These are phyloP conservation scores for Sminthopsis crassicaudata DNA, from an alignment of 2,113 vertebrate species.

Conservation along the genomic window DNA sequence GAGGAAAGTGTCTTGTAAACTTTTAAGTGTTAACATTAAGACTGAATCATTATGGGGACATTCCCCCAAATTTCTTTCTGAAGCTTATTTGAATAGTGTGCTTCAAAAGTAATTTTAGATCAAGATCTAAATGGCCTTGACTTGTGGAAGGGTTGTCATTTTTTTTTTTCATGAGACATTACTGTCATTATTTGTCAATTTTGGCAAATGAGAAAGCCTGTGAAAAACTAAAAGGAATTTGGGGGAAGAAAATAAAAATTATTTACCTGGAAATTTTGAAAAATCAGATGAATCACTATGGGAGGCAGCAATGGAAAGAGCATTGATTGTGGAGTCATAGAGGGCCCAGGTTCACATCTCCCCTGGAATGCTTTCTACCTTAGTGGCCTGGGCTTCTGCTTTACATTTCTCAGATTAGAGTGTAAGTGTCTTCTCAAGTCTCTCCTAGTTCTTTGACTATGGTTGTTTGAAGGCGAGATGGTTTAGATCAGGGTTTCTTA, in stretches of 20 bases:
- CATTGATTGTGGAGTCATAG: neutral
- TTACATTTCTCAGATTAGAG: neutral
- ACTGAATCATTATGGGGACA: neutral
- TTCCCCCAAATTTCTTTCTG: neutral
- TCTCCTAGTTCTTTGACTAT: neutral
- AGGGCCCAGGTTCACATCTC: neutral
- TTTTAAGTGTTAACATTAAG: neutral
- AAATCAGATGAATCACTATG: neutral
- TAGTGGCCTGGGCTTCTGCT: neutral
- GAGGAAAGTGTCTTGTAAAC: neutral
- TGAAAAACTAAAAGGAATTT: neutral
- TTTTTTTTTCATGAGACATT: neutral
- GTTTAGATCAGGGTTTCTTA: neutral
- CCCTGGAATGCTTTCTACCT: neutral
- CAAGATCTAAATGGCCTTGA: neutral
- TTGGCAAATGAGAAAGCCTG: neutral
- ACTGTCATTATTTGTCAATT: neutral
- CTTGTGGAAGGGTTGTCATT: neutral
- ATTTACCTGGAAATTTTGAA: neutral
- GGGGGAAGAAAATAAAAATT: neutral
- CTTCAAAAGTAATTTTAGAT: slow-evolving; percentile 17
- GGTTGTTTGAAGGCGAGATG: neutral
- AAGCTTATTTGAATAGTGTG: neutral
- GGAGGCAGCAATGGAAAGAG: neutral
- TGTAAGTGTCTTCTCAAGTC: neutral